Conservation (phyloP, 2,113 vertebrate genomes). For the Chrysochloris asiatica region DNA sequence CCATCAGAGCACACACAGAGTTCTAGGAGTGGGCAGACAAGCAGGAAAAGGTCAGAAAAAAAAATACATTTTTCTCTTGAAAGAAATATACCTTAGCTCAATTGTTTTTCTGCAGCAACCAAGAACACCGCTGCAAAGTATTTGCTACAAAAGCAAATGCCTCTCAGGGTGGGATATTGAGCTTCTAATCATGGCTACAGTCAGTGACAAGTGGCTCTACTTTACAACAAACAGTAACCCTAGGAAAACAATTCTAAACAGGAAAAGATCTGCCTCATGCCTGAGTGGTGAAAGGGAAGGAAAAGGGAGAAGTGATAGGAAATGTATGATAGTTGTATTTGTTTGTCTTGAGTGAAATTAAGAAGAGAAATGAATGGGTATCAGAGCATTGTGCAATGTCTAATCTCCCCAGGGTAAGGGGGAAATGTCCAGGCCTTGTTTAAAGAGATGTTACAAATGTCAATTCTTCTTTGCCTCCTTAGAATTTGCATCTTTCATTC, state of each 20-base stretch:
- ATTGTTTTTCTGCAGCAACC: slow-evolving; percentile 70
- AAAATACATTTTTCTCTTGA: slow-evolving; percentile 82
- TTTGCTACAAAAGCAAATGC: not conserved
- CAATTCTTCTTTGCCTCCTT: not conserved
- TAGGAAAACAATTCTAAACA: not conserved
- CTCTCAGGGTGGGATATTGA: not conserved
- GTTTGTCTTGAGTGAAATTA: not conserved
- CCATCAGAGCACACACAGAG: slow-evolving; percentile 81
- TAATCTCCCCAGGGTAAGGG: not conserved
- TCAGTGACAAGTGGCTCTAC: not conserved
- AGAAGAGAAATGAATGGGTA: not conserved
- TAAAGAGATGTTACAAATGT: not conserved
- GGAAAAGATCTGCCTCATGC: not conserved
- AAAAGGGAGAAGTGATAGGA: not conserved
- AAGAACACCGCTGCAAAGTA: slow-evolving; percentile 4
- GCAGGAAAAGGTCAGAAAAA: slow-evolving; percentile 86
- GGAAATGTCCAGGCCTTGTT: not conserved
- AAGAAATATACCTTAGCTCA: slow-evolving; percentile 81
- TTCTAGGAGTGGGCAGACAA: slow-evolving; percentile 85
- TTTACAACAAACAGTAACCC: not conserved
- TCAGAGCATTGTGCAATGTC: not conserved
- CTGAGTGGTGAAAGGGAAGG: not conserved
- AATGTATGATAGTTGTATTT: not conserved
- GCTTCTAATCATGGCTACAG: not conserved
- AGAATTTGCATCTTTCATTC: not conserved